Percentiles rank a stretch among this genome's conserved stretches.
Evolutionary conservation across 2,797 vertebrate genomes (phyloP).

Genomic region (Numenius phaeopus): DNA sequence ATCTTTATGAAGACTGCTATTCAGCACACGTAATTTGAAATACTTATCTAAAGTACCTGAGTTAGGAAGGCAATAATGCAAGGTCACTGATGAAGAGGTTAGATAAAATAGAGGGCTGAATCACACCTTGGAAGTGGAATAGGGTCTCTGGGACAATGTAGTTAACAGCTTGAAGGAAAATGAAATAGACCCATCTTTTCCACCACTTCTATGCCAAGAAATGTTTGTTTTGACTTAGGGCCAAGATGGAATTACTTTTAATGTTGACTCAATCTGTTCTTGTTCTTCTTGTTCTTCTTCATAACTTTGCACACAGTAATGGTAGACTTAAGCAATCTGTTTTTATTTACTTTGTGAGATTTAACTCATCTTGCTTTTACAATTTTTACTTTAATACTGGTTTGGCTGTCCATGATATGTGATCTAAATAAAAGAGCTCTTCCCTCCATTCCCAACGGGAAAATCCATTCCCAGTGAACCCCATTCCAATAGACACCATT

Average conservation of each 20-base stretch:
- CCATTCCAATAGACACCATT: neutral
- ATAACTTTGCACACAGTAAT: neutral
- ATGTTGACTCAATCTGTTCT: constrained; percentile 11
- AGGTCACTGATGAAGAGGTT: neutral
- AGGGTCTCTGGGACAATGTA: neutral
- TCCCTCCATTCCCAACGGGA: neutral
- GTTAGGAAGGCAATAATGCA: neutral
- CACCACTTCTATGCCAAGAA: neutral
- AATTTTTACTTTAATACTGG: neutral
- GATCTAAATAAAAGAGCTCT: neutral
- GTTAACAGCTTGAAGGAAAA: neutral
- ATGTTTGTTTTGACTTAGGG: neutral
- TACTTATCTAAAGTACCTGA: neutral
- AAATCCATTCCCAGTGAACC: neutral
- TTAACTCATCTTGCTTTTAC: neutral
- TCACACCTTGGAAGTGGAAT: neutral
- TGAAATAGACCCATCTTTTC: neutral
- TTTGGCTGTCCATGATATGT: neutral
- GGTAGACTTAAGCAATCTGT: neutral
- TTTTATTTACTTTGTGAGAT: neutral
- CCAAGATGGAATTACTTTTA: neutral
- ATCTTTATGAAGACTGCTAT: neutral
- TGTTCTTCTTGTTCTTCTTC: neutral
- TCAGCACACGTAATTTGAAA: neutral
- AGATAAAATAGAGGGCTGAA: neutral